Conservation (phyloP, 1,140 invertebrate species). For the Matsumurasca onukii region DNA sequence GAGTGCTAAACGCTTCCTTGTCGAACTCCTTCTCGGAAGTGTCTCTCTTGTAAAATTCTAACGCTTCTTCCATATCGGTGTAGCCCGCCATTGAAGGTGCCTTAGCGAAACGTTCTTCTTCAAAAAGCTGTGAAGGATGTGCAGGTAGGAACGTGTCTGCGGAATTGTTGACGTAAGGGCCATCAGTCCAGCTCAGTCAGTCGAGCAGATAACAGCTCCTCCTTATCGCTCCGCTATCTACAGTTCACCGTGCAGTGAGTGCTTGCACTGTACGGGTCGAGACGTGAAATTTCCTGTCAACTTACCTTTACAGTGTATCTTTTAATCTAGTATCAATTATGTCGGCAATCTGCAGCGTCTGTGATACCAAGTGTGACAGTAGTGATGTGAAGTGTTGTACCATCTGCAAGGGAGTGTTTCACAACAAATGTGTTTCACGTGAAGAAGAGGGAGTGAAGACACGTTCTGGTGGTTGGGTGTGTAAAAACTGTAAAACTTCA, state of each 20-base stretch:
- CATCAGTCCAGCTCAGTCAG: no score
- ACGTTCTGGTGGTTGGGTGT: background rate
- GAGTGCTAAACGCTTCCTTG: constrained; percentile 57
- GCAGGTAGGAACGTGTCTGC: constrained; percentile 64
- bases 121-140: constrained; percentile 61
- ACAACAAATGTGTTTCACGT: background rate
- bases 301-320: no score
- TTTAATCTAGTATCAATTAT: no score
- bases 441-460: background rate
- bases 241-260: no score
- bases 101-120: constrained; percentile 52
- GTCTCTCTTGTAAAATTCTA: constrained; percentile 55
- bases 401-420: no score
- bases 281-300: no score
- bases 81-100: constrained; percentile 72
- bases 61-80: constrained; percentile 75
- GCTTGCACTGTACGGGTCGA: no score
- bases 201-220: no score
- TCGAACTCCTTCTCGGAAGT: constrained; percentile 52
- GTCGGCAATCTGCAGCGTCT: no score
- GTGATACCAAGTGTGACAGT: no score
- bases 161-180: constrained; percentile 61
- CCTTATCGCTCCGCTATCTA: no score
- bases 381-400: no score
- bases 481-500: constrained; percentile 1